A percentile compares a stretch with the other conserved stretches of the same genome.
phyloP scores from a whole-genome alignment of 2,888 invertebrate species.

The Isoperla grammatica region DNA sequence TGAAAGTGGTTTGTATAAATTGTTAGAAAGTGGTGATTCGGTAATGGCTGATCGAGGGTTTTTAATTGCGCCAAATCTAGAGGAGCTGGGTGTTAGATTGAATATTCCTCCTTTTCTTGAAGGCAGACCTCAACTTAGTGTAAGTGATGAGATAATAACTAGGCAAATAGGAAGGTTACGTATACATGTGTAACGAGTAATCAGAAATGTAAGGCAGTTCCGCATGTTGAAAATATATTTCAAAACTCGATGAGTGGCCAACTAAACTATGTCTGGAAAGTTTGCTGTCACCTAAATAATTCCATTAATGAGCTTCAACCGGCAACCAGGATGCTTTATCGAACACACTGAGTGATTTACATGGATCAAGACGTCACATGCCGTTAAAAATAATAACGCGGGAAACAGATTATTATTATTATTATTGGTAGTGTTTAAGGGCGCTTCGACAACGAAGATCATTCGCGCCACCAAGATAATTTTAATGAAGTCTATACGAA shows the following conservation, averaged over 20 bases:
- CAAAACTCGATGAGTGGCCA: background rate
- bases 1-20: conserved; percentile 26
- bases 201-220: conserved; percentile 30
- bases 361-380: no score
- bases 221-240: conserved; percentile 16
- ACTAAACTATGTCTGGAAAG: conserved; percentile 20
- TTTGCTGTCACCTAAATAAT: conserved; percentile 9
- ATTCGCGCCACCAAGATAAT: no score
- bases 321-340: no score
- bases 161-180: conserved; percentile 27
- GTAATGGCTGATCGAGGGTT: conserved; percentile 34
- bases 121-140: conserved; percentile 4
- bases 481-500: no score
- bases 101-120: conserved; percentile 28
- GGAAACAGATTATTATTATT: no score
- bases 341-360: no score
- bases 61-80: conserved; percentile 28
- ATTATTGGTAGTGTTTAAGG: no score
- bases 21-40: conserved; percentile 28
- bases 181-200: conserved; percentile 30
- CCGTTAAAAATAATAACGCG: no score
- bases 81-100: conserved; percentile 21
- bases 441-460: no score
- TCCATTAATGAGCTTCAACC: conserved; percentile 9
- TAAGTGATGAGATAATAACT: conserved; percentile 13